Evolutionary conservation across 2,797 vertebrate species (phyloP).

Genomic region (Macropus fuliginosus): DNA sequence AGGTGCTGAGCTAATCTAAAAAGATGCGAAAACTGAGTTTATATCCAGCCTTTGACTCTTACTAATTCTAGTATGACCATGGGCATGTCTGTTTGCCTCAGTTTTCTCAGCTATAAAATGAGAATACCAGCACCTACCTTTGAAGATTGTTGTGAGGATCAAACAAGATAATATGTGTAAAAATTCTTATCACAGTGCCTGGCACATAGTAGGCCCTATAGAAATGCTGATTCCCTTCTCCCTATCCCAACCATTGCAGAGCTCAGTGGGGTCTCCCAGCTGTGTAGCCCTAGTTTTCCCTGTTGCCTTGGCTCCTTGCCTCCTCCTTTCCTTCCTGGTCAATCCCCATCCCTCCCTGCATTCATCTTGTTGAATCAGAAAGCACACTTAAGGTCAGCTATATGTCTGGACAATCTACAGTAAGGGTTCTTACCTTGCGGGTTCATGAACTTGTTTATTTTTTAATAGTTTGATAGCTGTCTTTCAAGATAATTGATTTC

Average conservation of each 20-base stretch:
- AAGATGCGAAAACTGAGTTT: not conserved
- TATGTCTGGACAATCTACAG: not conserved
- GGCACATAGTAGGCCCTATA: not conserved
- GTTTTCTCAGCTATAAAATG: too few species aligned
- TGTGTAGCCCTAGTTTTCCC: not conserved
- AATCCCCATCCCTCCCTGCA: not conserved
- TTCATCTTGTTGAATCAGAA: not conserved
- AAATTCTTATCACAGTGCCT: not conserved
- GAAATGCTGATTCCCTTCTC: not conserved
- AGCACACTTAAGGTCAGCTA: not conserved
- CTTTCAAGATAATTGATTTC: not conserved
- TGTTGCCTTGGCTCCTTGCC: not conserved
- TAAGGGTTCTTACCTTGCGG: not conserved
- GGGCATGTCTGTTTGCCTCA: too few species aligned
- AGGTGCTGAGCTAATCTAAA: not conserved
- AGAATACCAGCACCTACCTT: not conserved
- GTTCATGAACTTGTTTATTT: not conserved
- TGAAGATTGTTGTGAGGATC: not conserved
- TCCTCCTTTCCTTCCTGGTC: not conserved
- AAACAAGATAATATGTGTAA: not conserved
- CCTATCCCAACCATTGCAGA: not conserved
- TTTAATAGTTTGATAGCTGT: not conserved
- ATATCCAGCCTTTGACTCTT: too few species aligned
- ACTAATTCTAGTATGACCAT: too few species aligned
- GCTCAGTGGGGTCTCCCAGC: not conserved